phyloP scores from a whole-genome alignment of 2,797 vertebrate genomes.

The Anas capensis region DNA sequence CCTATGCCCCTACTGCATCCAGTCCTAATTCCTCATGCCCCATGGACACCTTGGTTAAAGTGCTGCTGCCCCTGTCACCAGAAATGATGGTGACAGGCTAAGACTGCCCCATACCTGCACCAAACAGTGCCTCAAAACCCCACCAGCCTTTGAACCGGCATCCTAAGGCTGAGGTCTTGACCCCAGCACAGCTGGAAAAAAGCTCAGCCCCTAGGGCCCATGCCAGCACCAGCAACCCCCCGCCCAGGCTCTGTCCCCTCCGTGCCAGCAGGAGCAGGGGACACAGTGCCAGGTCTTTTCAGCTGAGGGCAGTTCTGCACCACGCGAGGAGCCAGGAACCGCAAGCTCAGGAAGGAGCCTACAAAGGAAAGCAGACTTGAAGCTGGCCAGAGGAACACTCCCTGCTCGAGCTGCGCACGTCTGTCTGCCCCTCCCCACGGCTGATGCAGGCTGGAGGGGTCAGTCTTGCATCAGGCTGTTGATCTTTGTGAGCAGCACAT shows the following conservation, averaged over 20 bases:
- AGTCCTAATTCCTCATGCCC: not conserved
- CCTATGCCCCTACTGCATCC: rapidly evolving
- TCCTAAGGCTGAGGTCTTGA: not conserved
- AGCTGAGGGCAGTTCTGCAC: constrained; percentile 21
- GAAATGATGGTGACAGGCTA: not conserved
- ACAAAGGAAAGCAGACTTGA: not conserved
- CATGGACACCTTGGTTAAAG: too few species aligned
- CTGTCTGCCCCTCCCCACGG: not conserved
- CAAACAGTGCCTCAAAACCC: not conserved
- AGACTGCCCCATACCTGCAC: not conserved
- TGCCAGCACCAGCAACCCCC: not conserved
- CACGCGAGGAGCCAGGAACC: not conserved
- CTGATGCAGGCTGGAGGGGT: not conserved
- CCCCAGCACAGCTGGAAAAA: not conserved
- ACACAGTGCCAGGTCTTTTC: not conserved
- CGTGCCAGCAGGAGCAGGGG: not conserved
- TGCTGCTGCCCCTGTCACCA: too few species aligned
- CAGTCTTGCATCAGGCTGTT: constrained; percentile 72
- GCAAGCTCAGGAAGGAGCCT: not conserved
- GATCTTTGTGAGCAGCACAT: constrained; percentile 71
- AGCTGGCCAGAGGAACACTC: not conserved
- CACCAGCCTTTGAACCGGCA: not conserved
- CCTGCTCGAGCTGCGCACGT: not conserved
- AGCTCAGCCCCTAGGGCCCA: not conserved
- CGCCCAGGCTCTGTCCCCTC: not conserved